Conservation (phyloP, 2,113 vertebrate species). For the Motacilla tschutschensis region DNA sequence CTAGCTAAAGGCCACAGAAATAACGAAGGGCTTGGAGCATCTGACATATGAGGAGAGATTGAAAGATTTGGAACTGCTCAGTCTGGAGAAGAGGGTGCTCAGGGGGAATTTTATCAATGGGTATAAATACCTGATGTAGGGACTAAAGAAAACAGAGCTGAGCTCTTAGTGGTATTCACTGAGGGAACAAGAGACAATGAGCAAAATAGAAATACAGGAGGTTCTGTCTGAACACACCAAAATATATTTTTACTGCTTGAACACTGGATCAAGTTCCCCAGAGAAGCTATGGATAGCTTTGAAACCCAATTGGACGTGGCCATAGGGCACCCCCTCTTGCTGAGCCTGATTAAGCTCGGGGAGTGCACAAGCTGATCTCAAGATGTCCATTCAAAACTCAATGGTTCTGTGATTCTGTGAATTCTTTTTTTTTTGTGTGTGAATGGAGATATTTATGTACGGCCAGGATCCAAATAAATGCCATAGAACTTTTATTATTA, state of each 20-base stretch:
- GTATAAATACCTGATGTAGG: background rate
- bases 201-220: background rate
- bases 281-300: background rate
- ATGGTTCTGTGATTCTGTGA: background rate
- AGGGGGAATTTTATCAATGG: background rate
- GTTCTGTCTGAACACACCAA: background rate
- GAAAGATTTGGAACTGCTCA: background rate
- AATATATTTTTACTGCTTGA: background rate
- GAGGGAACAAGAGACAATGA: background rate
- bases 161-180: background rate
- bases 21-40: background rate
- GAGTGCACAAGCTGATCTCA: background rate
- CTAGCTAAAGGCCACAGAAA: background rate
- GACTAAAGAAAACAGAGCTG: background rate
- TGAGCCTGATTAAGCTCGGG: fast-evolving
- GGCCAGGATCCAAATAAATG: background rate
- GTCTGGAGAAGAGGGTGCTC: background rate
- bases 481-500: background rate
- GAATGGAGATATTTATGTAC: background rate
- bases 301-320: fast-evolving
- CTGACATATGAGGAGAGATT: background rate
- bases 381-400: background rate
- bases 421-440: background rate
- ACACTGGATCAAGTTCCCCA: background rate
- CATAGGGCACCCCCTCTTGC: background rate